Evolutionary conservation across 1,140 invertebrate species (phyloP).

Genomic region (Drosophila paulistorum): DNA sequence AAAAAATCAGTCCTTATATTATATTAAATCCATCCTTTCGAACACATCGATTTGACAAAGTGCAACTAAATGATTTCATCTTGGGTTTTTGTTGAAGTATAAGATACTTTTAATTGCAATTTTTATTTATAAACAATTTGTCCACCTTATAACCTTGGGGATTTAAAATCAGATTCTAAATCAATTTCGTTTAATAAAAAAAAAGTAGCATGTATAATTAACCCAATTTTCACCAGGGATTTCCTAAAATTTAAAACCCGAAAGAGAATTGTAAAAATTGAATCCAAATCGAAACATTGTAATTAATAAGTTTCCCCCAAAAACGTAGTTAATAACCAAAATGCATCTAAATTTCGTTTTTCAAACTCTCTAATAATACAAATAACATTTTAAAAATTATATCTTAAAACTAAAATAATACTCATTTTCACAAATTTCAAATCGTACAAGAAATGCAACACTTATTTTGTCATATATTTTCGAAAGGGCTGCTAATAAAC

Average conservation of each 20-base stretch:
- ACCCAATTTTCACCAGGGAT: background rate
- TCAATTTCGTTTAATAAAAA: background rate
- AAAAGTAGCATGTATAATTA: background rate
- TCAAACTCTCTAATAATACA: background rate
- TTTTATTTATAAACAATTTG: background rate
- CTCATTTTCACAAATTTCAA: background rate
- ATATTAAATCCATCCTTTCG: background rate
- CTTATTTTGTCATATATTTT: background rate
- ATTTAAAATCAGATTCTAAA: background rate
- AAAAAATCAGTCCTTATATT: conserved; percentile 4
- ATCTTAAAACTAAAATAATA: background rate
- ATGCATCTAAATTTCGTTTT: background rate
- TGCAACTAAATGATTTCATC: background rate
- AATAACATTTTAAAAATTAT: background rate
- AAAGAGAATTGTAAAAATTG: background rate
- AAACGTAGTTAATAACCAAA: background rate
- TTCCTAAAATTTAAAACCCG: background rate
- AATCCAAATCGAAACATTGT: background rate
- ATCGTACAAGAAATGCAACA: background rate
- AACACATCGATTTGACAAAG: conserved; percentile 6
- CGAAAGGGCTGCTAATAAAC: background rate
- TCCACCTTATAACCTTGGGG: background rate
- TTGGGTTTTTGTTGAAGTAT: background rate
- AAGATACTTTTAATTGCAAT: background rate
- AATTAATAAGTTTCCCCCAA: background rate